Base-by-base conservation (phyloP, 1,140 invertebrate genomes). In the Portunus trituberculatus region DNA sequence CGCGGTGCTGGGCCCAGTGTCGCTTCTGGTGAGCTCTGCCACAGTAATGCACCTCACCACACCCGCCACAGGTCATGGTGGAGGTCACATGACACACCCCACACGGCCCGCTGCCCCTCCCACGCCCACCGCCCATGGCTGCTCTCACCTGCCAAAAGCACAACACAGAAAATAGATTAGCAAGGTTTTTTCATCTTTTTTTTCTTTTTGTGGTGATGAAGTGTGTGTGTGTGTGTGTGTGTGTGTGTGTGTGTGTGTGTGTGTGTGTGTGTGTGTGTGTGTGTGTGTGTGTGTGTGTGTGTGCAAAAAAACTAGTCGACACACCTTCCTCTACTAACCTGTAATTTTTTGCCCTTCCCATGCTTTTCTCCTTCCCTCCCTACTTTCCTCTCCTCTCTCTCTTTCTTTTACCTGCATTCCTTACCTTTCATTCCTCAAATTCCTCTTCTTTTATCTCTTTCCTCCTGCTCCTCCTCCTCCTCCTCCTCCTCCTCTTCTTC, bases 1-100 rank as follows among this genome's bases (percentile, higher is more conserved):
- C 97, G 97, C 97, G 97, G 83, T 97, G 97, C 20, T 93, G 90
- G 31, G 96, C 96, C 97, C 97, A 97, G 96, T 97, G 96, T 10
- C 95, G 32, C 48, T 96, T 96, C 95, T 97, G 97, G 95, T 97
- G 97, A 3, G 97, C 96, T 93, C 96, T 96, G 14, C 96, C 94
- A 95, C 97, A 97, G 95, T 97, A 97, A 91, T 92, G 96, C 7
- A 96, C 95, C 8, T 46, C 91, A n/a, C 96, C 96, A 93, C 97
- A 97, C 10, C 96, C 96, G 25, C 96, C 96, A 91, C 97, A 97
- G 0, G 96, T 92, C 20, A 96, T 96, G 32, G 83, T 76, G 4
- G 96, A 97, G 25, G 91, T 84, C 12, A 84, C 95, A 14, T 95
- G 91, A 88, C 97, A 97, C 52, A 97, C 96, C 31, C 94, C 96